Evolutionary conservation across 1,140 invertebrate genomes (phyloP).

Genomic region (Araneus ventricosus): DNA sequence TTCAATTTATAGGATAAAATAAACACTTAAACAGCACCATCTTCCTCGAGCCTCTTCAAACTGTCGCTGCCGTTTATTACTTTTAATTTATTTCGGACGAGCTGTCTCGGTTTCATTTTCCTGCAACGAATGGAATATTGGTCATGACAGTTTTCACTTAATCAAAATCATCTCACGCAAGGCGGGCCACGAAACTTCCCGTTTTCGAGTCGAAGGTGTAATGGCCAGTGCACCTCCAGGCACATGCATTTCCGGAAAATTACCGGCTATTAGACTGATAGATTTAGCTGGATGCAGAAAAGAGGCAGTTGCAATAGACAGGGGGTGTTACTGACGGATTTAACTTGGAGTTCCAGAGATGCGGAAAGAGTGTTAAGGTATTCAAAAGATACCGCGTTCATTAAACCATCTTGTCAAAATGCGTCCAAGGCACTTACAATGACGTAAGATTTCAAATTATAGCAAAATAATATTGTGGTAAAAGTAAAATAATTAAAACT

Average conservation of each 20-base stretch:
- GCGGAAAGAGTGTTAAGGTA: background rate
- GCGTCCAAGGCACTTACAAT: no score
- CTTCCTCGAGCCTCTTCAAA: background rate
- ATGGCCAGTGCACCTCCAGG: background rate
- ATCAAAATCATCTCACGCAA: conserved; percentile 58
- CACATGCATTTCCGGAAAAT: conserved; percentile 20
- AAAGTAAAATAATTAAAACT: no score
- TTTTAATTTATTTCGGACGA: conserved; percentile 64
- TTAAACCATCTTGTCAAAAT: no score
- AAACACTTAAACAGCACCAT: conserved; percentile 19
- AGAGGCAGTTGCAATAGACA: background rate
- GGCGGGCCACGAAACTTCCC: background rate
- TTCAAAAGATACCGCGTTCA: background rate
- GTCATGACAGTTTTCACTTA: conserved; percentile 43
- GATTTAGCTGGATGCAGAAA: background rate
- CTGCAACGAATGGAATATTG: background rate
- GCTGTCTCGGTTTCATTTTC: conserved; percentile 56
- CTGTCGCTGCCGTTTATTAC: conserved; percentile 46
- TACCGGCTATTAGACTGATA: conserved; percentile 18
- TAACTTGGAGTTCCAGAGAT: background rate
- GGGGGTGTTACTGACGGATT: background rate
- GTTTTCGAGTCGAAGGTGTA: conserved; percentile 6
- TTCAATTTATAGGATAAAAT: conserved; percentile 38
- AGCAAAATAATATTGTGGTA: no score
- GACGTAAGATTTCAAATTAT: no score